Conservation (phyloP, 2,888 invertebrate species). For the Nycteola revayana region DNA sequence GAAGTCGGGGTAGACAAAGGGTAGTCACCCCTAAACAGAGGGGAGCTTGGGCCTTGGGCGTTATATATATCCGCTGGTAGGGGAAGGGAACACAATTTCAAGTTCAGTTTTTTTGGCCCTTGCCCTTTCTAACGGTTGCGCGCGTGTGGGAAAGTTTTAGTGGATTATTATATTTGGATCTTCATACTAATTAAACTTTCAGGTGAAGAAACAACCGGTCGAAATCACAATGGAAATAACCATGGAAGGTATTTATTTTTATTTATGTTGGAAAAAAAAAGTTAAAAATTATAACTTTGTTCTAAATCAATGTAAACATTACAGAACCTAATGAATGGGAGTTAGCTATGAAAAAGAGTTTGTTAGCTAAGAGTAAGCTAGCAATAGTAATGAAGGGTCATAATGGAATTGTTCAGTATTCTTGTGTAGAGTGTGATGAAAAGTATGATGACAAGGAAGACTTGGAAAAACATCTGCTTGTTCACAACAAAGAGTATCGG, state of each 20-base stretch:
- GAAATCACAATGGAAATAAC: slow-evolving; percentile 18
- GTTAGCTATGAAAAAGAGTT: slow-evolving; percentile 48
- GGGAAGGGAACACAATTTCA: slow-evolving; percentile 64
- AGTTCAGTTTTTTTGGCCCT: slow-evolving; percentile 55
- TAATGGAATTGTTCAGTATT: slow-evolving; percentile 86
- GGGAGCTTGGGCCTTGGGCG: slow-evolving; percentile 72
- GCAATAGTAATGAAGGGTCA: slow-evolving; percentile 87
- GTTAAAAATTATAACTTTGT: no score
- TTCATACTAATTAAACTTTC: no score
- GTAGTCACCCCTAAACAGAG: slow-evolving; percentile 76
- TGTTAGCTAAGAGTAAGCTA: slow-evolving; percentile 87
- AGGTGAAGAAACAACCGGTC: slow-evolving; percentile 12
- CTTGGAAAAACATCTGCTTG: slow-evolving; percentile 87
- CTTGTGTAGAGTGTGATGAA: slow-evolving; percentile 90
- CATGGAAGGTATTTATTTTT: slow-evolving; percentile 1
- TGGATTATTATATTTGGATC: slow-evolving; percentile 5
- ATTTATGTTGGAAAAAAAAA: no score
- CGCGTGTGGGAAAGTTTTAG: slow-evolving; percentile 40
- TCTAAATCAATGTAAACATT: no score
- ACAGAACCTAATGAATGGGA: slow-evolving; percentile 36
- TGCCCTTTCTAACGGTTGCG: slow-evolving; percentile 44
- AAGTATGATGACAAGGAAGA: slow-evolving; percentile 87
- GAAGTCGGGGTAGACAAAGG: slow-evolving; percentile 77
- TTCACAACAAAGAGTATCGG: slow-evolving; percentile 89
- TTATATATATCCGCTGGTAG: slow-evolving; percentile 60